Percentiles rank a stretch among this genome's conserved stretches.
Conservation (phyloP, 2,888 invertebrate genomes). For the Barypeithes pellucidus region DNA sequence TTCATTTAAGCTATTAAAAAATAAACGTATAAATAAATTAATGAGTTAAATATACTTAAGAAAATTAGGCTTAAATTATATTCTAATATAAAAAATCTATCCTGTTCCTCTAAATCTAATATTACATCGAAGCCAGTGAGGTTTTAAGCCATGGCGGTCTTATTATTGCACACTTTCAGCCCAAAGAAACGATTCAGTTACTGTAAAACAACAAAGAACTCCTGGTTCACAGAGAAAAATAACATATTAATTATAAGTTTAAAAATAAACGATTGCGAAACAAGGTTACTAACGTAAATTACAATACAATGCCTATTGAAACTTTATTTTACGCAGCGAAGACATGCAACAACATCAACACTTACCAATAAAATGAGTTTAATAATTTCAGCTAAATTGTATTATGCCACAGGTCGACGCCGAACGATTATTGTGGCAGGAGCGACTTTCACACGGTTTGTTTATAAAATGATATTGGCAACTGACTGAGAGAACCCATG, state of each 20-base stretch:
- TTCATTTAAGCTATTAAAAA: no score
- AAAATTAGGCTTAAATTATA: no score
- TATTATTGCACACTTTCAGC: no score
- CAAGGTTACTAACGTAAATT: not conserved
- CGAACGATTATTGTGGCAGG: not conserved
- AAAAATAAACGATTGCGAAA: not conserved
- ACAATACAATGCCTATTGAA: not conserved
- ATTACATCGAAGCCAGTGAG: no score
- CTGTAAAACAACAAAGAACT: no score
- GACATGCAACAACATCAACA: not conserved
- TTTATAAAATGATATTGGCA: conserved; percentile 5
- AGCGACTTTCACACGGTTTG: conserved; percentile 12
- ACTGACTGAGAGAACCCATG: conserved; percentile 1
- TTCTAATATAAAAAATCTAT: no score
- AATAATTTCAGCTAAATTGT: not conserved
- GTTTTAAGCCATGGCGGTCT: no score
- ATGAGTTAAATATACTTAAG: no score
- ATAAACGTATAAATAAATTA: no score
- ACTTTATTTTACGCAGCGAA: not conserved
- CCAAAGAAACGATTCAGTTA: no score
- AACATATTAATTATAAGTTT: not conserved
- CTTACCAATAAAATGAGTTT: not conserved
- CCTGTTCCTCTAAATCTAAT: no score
- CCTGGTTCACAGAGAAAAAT: not conserved
- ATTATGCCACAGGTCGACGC: conserved; percentile 5